Conservation (phyloP, 1,140 invertebrate species). For the Brachionus paranguensis region DNA sequence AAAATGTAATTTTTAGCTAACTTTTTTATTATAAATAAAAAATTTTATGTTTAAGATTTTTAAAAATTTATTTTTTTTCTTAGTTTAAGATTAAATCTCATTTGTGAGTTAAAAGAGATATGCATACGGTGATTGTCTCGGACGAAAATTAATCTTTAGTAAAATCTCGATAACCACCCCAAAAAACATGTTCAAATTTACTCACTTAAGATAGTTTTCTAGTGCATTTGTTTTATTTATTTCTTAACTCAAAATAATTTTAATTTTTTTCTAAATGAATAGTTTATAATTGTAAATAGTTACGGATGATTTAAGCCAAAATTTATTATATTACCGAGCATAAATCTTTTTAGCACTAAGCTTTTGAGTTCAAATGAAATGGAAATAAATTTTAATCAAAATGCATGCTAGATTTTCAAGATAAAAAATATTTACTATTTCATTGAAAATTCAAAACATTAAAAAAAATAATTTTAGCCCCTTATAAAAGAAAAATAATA, state of each 20-base stretch:
- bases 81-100: neutral
- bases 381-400: neutral
- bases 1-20: too few relatives aligned
- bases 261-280: neutral
- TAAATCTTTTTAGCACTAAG: neutral
- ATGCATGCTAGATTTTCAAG: neutral
- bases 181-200: neutral
- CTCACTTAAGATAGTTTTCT: neutral
- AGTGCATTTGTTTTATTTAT: neutral
- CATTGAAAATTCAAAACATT: neutral
- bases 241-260: neutral
- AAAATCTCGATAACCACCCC: neutral
- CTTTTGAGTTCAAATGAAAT: neutral
- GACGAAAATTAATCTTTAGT: neutral
- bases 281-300: neutral
- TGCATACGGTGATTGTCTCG: neutral
- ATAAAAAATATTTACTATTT: neutral
- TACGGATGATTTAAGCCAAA: neutral
- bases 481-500: neutral
- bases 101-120: neutral
- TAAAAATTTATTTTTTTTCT: neutral
- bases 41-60: too few relatives aligned
- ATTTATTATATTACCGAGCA: neutral
- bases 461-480: neutral
- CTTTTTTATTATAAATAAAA: too few relatives aligned